Conservation (phyloP, 2,113 vertebrate genomes). For the Callionymus lyra region DNA sequence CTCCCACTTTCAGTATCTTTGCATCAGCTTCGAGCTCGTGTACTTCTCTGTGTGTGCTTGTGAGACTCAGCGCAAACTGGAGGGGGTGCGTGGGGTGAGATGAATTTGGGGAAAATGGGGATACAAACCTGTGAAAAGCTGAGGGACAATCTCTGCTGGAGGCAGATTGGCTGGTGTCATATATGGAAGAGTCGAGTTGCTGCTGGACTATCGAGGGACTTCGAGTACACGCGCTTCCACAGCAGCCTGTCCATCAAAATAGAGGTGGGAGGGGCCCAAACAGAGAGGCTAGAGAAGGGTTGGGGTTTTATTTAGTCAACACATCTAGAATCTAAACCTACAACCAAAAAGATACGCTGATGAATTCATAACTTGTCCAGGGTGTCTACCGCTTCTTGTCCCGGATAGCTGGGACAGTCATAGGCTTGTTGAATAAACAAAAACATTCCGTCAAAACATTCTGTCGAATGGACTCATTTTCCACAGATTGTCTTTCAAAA, state of each 20-base stretch:
- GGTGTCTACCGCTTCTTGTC: no score
- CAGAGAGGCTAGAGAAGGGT: no score
- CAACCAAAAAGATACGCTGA: no score
- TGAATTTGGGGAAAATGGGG: conserved; percentile 68
- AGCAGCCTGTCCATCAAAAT: conserved; percentile 74
- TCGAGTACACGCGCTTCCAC: conserved; percentile 33
- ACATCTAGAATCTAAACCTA: no score
- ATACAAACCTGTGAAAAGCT: conserved; percentile 68
- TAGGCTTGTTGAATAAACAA: no score
- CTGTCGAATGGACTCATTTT: no score
- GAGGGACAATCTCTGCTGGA: conserved; percentile 63
- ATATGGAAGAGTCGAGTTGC: conserved; percentile 58
- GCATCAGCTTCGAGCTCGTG: conserved; percentile 28
- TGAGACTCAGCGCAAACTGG: conserved; percentile 30
- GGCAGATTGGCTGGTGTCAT: conserved; percentile 68
- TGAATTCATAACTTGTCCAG: no score
- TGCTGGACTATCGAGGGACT: conserved; percentile 52
- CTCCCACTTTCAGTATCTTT: conserved; percentile 36
- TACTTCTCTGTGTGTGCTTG: conserved; percentile 17
- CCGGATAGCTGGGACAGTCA: no score
- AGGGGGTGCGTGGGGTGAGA: conserved; percentile 40
- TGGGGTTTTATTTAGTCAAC: no score
- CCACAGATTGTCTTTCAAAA: no score
- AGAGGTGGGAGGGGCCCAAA: conserved; percentile 4
- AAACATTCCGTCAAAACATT: no score